A percentile compares a stretch with the other conserved stretches of the same genome.
Evolutionary conservation across 2,888 invertebrate species (phyloP).

Genomic region (Pasiphila rectangulata): DNA sequence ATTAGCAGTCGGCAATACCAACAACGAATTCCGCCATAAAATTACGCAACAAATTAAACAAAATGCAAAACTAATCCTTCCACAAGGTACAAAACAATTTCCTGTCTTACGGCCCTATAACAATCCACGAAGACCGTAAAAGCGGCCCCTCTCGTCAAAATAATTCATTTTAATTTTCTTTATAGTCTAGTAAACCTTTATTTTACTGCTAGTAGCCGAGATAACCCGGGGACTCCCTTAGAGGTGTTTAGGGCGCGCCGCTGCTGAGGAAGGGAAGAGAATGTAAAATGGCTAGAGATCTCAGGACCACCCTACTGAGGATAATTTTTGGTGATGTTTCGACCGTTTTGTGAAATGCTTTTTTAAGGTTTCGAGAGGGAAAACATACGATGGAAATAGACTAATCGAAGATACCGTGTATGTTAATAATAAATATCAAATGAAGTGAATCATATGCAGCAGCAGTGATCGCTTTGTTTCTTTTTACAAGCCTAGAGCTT

Average conservation of each 20-base stretch:
- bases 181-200: constrained; percentile 80
- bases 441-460: no score
- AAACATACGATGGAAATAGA: no score
- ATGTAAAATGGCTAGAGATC: constrained; percentile 1
- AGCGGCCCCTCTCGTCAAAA: constrained; percentile 76
- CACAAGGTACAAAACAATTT: constrained; percentile 60
- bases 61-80: constrained; percentile 31
- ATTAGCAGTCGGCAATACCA: background rate
- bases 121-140: constrained; percentile 54
- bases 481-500: no score
- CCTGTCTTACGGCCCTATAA: constrained; percentile 58
- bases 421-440: background rate
- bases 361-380: no score
- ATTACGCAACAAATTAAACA: constrained; percentile 12
- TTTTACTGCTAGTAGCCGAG: constrained; percentile 74
- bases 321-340: constrained; percentile 3
- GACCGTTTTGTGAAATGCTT: background rate
- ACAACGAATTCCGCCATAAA: constrained; percentile 1
- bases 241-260: constrained; percentile 56
- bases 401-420: no score
- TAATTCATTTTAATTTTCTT: constrained; percentile 82
- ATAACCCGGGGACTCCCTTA: constrained; percentile 76
- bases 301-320: background rate
- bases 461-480: no score
- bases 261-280: constrained; percentile 12